These are phyloP conservation scores for Periplaneta americana DNA, from an alignment of 1,140 invertebrate genomes.

Conservation along the genomic window DNA sequence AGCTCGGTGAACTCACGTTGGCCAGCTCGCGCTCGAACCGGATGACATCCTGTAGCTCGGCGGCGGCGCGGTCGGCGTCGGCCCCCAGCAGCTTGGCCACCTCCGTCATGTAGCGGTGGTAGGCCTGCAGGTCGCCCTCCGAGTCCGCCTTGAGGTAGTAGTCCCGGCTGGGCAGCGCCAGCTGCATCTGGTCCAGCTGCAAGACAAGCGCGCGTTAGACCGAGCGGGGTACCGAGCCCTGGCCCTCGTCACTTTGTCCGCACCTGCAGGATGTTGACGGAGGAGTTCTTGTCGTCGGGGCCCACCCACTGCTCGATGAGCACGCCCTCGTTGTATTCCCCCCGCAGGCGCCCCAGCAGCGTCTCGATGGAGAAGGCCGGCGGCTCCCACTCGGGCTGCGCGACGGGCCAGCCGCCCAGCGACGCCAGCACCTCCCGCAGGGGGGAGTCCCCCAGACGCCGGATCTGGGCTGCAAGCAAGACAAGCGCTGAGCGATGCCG, in stretches of 20 bases:
- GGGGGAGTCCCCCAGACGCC: slow-evolving; percentile 58
- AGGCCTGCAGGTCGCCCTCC: slow-evolving; percentile 59
- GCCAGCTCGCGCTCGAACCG: slow-evolving; percentile 71
- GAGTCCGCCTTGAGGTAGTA: slow-evolving; percentile 72
- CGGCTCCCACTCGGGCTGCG: slow-evolving; percentile 54
- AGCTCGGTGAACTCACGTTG: slow-evolving; percentile 61
- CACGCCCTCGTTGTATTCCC: slow-evolving; percentile 67
- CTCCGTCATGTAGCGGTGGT: slow-evolving; percentile 72
- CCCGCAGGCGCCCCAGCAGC: slow-evolving; percentile 60
- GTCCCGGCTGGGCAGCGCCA: slow-evolving; percentile 74
- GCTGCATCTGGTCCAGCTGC: slow-evolving; percentile 74
- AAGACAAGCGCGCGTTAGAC: slow-evolving; percentile 22
- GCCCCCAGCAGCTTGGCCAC: slow-evolving; percentile 70
- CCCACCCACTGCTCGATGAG: slow-evolving; percentile 76
- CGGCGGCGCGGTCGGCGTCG: slow-evolving; percentile 48
- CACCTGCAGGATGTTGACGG: slow-evolving; percentile 81
- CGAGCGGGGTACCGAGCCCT: too few species aligned
- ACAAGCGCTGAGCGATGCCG: background rate
- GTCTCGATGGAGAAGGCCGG: slow-evolving; percentile 52
- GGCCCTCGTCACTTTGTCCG: slow-evolving; percentile 34
- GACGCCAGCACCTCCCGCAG: slow-evolving; percentile 50
- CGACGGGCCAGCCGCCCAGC: slow-evolving; percentile 75
- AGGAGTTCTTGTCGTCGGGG: slow-evolving; percentile 81
- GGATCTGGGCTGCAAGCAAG: slow-evolving; percentile 55
- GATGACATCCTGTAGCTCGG: slow-evolving; percentile 63